Evolutionary conservation across 64 coral and sea anemone genomes (phyloP).

Genomic region (Stylophora pistillata): DNA sequence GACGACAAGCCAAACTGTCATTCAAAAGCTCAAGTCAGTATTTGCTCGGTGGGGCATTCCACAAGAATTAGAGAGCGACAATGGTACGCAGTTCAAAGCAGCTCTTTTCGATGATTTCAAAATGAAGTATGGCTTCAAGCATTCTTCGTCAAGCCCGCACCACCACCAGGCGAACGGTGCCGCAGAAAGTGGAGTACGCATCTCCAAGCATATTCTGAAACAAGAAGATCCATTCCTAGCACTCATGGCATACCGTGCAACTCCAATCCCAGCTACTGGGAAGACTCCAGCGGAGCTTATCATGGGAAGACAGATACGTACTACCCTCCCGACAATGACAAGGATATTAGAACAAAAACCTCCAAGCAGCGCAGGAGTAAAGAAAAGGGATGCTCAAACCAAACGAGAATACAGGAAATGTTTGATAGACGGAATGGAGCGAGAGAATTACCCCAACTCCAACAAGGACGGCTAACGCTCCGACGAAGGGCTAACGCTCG

Average conservation of each 20-base stretch:
- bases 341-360: too few species aligned
- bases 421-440: too few species aligned
- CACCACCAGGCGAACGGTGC: conserved; percentile 22
- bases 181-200: conserved; percentile 13
- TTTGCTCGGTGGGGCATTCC: conserved; percentile 30
- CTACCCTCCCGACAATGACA: too few species aligned
- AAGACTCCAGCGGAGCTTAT: conserved; percentile 22
- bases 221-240: conserved; percentile 2
- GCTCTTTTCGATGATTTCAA: conserved; percentile 6
- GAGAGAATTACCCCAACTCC: too few species aligned
- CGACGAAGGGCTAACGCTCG: too few species aligned
- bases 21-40: conserved; percentile 33
- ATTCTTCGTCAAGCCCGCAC: conserved; percentile 25
- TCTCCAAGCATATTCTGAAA: conserved; percentile 3
- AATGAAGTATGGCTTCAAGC: conserved; percentile 20
- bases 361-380: too few species aligned
- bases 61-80: conserved; percentile 3
- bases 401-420: too few species aligned
- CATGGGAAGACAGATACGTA: conserved; percentile 47
- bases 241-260: conserved; percentile 13
- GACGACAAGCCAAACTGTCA: conserved; percentile 7
- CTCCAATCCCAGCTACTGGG: conserved; percentile 21
- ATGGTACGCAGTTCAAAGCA: conserved; percentile 21
- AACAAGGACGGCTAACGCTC: too few species aligned
- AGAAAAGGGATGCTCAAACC: too few species aligned